A percentile compares a stretch with the other conserved stretches of the same genome.
These are phyloP conservation scores for Mungos mungo DNA, from an alignment of 2,113 vertebrate genomes.

Conservation along the genomic window DNA sequence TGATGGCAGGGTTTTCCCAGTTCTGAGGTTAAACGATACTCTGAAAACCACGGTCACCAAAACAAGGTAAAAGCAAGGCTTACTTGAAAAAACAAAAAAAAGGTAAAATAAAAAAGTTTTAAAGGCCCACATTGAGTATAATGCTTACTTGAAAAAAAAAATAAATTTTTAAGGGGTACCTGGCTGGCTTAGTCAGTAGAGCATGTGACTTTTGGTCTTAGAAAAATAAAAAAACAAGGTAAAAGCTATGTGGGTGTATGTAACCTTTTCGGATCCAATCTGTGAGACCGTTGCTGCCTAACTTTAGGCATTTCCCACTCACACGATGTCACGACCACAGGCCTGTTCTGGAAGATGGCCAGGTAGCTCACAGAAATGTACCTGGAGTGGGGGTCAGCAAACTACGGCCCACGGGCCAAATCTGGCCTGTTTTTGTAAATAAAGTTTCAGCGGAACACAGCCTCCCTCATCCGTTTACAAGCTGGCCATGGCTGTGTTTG, in stretches of 20 bases:
- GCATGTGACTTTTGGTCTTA: not conserved
- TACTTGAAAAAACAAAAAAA: not conserved
- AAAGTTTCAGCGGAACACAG: not conserved
- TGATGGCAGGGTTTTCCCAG: not conserved
- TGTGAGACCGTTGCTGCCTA: not conserved
- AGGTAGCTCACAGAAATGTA: not conserved
- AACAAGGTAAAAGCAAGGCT: not conserved
- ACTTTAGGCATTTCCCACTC: not conserved
- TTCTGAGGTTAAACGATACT: not conserved
- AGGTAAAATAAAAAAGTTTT: not conserved
- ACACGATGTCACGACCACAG: not conserved
- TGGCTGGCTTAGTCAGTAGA: not conserved
- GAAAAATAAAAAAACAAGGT: not conserved
- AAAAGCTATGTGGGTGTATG: no score
- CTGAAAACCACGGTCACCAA: not conserved
- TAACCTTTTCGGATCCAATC: not conserved
- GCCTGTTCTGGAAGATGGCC: not conserved
- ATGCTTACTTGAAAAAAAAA: not conserved
- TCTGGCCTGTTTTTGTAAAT: not conserved
- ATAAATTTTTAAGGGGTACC: not conserved
- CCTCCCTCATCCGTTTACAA: no score
- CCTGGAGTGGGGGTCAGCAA: not conserved
- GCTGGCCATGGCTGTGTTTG: not conserved
- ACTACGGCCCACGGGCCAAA: not conserved
- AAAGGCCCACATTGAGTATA: not conserved